A percentile compares a stretch with the other conserved stretches of the same genome.
These are phyloP conservation scores for Ips typographus DNA, from an alignment of 1,140 invertebrate species.

Conservation along the genomic window DNA sequence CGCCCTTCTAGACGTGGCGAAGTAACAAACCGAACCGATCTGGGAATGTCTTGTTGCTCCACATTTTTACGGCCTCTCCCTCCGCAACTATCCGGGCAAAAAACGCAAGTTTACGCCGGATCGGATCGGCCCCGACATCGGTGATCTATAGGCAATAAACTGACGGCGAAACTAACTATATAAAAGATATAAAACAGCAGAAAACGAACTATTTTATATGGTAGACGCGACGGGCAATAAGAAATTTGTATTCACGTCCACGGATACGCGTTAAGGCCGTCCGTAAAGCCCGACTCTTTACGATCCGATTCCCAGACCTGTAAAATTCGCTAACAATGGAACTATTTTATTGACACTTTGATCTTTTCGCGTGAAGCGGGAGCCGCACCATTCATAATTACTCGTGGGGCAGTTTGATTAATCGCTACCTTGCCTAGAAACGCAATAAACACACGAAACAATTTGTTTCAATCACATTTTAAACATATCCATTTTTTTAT, in stretches of 20 bases:
- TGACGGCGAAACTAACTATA: constrained; percentile 23
- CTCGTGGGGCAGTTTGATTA: too few relatives aligned
- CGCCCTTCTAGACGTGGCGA: too few relatives aligned
- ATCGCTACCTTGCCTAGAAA: too few relatives aligned
- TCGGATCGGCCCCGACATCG: constrained; percentile 20
- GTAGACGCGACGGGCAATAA: constrained; percentile 26
- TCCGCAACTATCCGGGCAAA: background rate
- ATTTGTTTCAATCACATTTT: too few relatives aligned
- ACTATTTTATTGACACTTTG: constrained; percentile 11
- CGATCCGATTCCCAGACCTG: constrained; percentile 19
- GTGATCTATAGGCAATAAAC: constrained; percentile 30
- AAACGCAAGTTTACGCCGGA: constrained; percentile 17
- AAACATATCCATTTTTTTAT: too few relatives aligned
- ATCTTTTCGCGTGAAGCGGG: background rate
- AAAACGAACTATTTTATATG: constrained; percentile 33
- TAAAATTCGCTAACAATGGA: constrained; percentile 18
- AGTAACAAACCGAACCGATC: too few relatives aligned
- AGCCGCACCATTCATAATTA: too few relatives aligned
- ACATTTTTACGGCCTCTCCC: background rate
- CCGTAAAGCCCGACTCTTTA: constrained; percentile 15
- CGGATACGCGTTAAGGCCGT: constrained; percentile 20
- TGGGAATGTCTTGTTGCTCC: background rate
- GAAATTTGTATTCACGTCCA: constrained; percentile 31
- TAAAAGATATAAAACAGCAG: constrained; percentile 28
- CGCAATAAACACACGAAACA: too few relatives aligned